phyloP scores from a whole-genome alignment of 2,797 vertebrate genomes.

The Ispidina picta region DNA sequence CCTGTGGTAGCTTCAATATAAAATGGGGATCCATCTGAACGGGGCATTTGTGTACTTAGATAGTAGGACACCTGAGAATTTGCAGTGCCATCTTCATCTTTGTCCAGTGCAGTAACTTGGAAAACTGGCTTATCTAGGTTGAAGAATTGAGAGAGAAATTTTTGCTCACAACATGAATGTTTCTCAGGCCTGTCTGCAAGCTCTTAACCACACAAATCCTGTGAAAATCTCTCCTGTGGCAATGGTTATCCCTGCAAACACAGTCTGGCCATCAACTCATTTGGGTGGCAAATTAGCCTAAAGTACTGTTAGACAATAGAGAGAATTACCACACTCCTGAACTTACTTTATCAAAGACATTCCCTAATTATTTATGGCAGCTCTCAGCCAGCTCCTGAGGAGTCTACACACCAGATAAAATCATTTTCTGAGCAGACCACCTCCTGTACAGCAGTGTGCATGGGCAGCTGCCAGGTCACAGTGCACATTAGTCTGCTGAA shows the following conservation, averaged over 20 bases:
- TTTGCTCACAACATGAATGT: neutral
- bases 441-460: neutral
- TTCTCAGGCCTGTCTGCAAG: neutral
- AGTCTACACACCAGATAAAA: neutral
- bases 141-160: neutral
- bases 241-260: neutral
- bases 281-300: neutral
- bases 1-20: neutral
- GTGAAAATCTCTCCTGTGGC: neutral
- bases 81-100: constrained; percentile 64
- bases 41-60: constrained; percentile 73
- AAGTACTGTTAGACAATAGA: neutral
- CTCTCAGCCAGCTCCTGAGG: neutral
- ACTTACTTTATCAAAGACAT: neutral
- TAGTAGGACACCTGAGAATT: constrained; percentile 80
- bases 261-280: neutral
- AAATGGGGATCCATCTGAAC: constrained; percentile 66
- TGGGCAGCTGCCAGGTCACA: neutral
- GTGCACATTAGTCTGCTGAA: neutral
- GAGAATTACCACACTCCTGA: neutral
- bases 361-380: neutral
- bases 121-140: constrained; percentile 67
- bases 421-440: neutral
- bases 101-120: constrained; percentile 73
- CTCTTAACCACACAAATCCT: neutral